These are phyloP conservation scores for Taeniopygia guttata DNA, from an alignment of 2,797 vertebrate genomes.

Conservation along the genomic window DNA sequence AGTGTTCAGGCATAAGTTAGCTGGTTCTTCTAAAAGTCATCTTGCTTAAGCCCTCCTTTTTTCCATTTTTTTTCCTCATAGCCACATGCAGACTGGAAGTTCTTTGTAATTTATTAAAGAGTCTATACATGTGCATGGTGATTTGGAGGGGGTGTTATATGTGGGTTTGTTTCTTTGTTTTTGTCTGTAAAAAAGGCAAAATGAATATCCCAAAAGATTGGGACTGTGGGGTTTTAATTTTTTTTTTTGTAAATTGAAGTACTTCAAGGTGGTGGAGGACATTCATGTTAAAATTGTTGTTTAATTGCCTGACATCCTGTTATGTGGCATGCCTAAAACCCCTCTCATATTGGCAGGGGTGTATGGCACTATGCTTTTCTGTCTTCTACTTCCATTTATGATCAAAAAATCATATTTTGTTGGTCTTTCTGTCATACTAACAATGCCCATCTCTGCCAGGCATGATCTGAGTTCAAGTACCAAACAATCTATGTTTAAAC, in stretches of 20 bases:
- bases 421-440: neutral
- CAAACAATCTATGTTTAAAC: neutral
- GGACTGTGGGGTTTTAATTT: neutral
- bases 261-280: neutral
- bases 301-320: neutral
- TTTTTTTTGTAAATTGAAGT: neutral
- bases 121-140: rapidly evolving
- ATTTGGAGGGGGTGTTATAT: neutral
- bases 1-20: neutral
- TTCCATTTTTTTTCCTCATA: too few species aligned
- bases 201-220: neutral
- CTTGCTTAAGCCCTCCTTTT: neutral
- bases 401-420: neutral
- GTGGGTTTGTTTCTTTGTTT: neutral
- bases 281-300: neutral
- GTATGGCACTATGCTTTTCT: neutral
- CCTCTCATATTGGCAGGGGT: neutral
- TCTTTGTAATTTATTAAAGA: neutral
- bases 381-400: neutral
- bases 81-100: neutral
- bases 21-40: neutral
- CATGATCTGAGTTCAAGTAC: neutral
- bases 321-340: neutral
- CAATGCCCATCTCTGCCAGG: neutral
- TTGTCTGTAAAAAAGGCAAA: neutral